Conservation (phyloP, 1,140 invertebrate genomes). For the Drosophila baimaii region DNA sequence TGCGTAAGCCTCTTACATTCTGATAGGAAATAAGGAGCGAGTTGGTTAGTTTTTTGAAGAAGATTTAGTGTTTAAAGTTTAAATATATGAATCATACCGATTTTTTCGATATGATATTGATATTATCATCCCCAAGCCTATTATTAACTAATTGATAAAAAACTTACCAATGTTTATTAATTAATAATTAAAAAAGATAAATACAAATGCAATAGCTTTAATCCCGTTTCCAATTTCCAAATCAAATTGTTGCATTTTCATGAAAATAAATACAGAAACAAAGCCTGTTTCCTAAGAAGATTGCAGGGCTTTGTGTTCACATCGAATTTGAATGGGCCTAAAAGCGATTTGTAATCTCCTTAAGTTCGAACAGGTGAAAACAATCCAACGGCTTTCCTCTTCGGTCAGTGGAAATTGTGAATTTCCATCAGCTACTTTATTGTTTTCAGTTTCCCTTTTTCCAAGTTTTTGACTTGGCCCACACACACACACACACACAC, state of each 20-base stretch:
- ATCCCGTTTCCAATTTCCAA: not conserved
- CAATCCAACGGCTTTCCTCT: constrained; percentile 2
- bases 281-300: constrained; percentile 2
- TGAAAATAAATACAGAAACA: not conserved
- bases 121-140: too few species aligned
- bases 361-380: constrained; percentile 7
- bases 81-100: too few species aligned
- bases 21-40: too few species aligned
- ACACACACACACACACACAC: too few species aligned
- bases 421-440: not conserved
- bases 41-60: too few species aligned
- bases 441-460: not conserved
- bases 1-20: too few species aligned
- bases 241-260: not conserved
- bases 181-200: not conserved
- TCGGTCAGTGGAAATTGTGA: not conserved
- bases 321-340: not conserved
- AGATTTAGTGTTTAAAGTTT: too few species aligned
- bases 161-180: not conserved
- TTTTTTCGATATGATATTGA: too few species aligned
- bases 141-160: rapidly evolving
- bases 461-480: constrained; percentile 6
- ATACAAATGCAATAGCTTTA: not conserved
- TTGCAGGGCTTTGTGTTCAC: not conserved
- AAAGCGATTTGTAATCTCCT: constrained; percentile 21